Base-by-base conservation (phyloP, 1,140 invertebrate genomes). In the Hyphantria cunea region DNA sequence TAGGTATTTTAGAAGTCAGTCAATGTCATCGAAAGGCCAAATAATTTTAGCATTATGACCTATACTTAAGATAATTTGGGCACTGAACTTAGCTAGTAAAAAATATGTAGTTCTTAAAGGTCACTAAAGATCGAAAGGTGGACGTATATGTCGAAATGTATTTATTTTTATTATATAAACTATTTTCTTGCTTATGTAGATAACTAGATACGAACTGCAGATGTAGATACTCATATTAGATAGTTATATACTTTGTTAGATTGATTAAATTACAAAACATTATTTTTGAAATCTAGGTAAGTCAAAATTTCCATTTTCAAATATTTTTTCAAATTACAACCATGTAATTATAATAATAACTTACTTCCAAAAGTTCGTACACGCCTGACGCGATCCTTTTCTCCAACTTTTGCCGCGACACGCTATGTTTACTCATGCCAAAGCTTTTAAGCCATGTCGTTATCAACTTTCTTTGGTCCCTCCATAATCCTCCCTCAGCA, bases 401-500 rank as follows among this genome's bases (percentile, higher is more conserved):
- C 82, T 96, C 94, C 75, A 98, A 86, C 45, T 92, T 89, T 13
- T 93, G 91, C 39, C 95, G 91, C 41, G 92, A 92, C 3, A 86
- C 56, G 6, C 94, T 92, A 41, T 92, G 92, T 71, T 95, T 95
- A 3, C 93, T 92, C 91, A 95, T 95, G 2, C 97, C 96, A 54
- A 97, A 92, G 52, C 93, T 93, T 80, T 95, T 95, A 7, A 98
- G 88, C 84, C 94, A 95, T 5, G 90, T 89, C 1, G 93, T 90
- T 0, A 95, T 92, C 67, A 97, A 95, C 74, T 94, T 94, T 25
- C 97, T 91, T 71, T 98, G 96, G 68, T 97, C 94, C 68, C 93
- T 94, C 97, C 97, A 98, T 12, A 94, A 75, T 4, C 93, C 91
- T 0, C 97, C 97, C 82, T 97, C 95, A 0, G 96, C 93, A 62